Conservation (phyloP, 2,797 vertebrate genomes). For the Gadopsis bispinosus region DNA sequence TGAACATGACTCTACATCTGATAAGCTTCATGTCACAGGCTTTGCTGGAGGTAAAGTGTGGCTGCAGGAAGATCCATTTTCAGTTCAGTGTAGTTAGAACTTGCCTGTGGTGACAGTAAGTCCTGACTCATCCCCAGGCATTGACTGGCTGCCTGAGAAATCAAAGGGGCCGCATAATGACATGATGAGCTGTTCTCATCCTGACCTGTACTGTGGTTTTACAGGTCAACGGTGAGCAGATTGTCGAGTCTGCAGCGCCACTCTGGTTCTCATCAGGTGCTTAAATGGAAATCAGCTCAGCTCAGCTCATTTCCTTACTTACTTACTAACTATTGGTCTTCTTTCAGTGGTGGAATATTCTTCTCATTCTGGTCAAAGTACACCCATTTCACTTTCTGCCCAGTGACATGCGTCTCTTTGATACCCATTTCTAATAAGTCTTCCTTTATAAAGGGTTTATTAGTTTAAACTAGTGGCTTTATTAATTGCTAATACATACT, state of each 20-base stretch:
- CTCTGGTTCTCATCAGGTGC: slow-evolving; percentile 61
- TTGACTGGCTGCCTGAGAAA: slow-evolving; percentile 11
- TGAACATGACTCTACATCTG: slow-evolving; percentile 5
- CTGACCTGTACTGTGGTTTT: slow-evolving; percentile 27
- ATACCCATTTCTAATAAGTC: neutral
- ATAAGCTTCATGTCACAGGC: slow-evolving; percentile 12
- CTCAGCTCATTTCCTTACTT: slow-evolving; percentile 62
- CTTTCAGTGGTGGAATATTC: slow-evolving; percentile 21
- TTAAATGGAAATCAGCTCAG: slow-evolving; percentile 54
- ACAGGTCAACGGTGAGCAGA: slow-evolving; percentile 47
- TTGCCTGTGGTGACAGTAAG: slow-evolving; percentile 57
- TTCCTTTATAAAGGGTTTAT: neutral
- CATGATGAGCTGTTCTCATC: slow-evolving; percentile 26
- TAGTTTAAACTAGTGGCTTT: neutral
- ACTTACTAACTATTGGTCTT: slow-evolving; percentile 19
- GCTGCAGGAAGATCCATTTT: slow-evolving; percentile 7
- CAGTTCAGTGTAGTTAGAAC: slow-evolving; percentile 31
- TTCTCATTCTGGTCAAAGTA: slow-evolving; percentile 19
- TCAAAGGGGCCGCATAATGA: slow-evolving; percentile 24
- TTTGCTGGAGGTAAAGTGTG: slow-evolving; percentile 21
- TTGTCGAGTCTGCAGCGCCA: slow-evolving; percentile 37
- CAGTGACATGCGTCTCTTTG: neutral
- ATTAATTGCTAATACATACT: neutral
- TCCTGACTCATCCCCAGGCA: slow-evolving; percentile 57
- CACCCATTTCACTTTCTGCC: slow-evolving; percentile 5